These are phyloP conservation scores for Ips typographus DNA, from an alignment of 1,140 invertebrate genomes.

Conservation along the genomic window DNA sequence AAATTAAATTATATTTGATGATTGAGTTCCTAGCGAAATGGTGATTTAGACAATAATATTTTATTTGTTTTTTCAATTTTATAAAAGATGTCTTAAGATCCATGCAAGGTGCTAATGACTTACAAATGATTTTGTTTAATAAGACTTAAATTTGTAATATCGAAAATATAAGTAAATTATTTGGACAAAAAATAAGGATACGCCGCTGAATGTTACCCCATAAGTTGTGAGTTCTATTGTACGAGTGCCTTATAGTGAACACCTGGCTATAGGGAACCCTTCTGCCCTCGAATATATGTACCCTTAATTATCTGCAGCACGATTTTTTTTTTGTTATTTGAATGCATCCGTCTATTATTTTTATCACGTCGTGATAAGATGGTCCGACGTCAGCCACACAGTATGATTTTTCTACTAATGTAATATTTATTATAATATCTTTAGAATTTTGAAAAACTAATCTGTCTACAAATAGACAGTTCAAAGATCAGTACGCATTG, in stretches of 20 bases:
- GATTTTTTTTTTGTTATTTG: constrained; percentile 32
- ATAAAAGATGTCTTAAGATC: no score
- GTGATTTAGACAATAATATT: no score
- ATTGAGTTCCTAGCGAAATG: constrained; percentile 17
- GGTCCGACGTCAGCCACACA: background rate
- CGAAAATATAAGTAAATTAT: background rate
- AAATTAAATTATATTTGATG: constrained; percentile 33
- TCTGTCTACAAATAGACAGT: no score
- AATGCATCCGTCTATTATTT: background rate
- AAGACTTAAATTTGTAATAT: constrained; percentile 8
- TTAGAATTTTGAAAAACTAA: no score
- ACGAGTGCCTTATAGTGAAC: constrained; percentile 37
- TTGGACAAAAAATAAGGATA: background rate
- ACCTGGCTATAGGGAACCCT: constrained; percentile 34
- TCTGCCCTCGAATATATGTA: constrained; percentile 19
- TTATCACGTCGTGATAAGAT: no score
- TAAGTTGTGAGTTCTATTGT: constrained; percentile 34
- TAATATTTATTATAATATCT: no score
- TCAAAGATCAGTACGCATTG: background rate
- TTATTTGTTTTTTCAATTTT: no score
- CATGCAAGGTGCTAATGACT: no score
- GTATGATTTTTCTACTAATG: background rate
- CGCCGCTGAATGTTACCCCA: constrained; percentile 29
- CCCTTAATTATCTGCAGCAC: constrained; percentile 35
- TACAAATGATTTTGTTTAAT: background rate